Percentiles rank a stretch among this genome's conserved stretches.
Evolutionary conservation across 1,140 invertebrate genomes (phyloP).

Genomic region (Epicauta chinensis): DNA sequence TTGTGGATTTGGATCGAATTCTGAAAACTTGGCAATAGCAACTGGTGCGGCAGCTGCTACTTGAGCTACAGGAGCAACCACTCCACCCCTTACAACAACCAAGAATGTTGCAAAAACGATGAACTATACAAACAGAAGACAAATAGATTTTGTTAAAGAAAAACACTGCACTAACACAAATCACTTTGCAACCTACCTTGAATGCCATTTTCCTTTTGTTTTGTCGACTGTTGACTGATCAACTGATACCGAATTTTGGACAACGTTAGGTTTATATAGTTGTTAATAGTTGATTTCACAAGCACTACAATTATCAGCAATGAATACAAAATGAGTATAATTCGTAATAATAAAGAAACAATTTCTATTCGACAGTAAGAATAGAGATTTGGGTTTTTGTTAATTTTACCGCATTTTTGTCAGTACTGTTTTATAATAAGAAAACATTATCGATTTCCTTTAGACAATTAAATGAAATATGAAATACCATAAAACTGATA

Average conservation of each 20-base stretch:
- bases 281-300: no score
- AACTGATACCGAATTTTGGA: constrained; percentile 33
- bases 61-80: constrained; percentile 14
- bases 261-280: constrained; percentile 10
- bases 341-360: no score
- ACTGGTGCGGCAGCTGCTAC: constrained; percentile 2
- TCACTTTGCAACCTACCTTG: constrained; percentile 14
- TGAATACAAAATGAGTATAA: no score
- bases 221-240: constrained; percentile 17
- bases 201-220: constrained; percentile 18
- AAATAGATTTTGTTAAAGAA: constrained; percentile 3
- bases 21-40: constrained; percentile 1
- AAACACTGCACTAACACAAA: background rate
- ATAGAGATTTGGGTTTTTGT: no score
- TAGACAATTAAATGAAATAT: no score
- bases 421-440: no score
- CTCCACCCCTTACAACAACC: constrained; percentile 17
- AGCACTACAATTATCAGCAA: no score
- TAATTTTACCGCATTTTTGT: no score
- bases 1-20: constrained; percentile 47
- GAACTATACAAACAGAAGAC: constrained; percentile 17
- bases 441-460: no score
- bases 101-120: constrained; percentile 16
- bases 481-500: no score
- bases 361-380: no score